Evolutionary conservation across 2,113 vertebrate species (phyloP).

Genomic region (Ondatra zibethicus): DNA sequence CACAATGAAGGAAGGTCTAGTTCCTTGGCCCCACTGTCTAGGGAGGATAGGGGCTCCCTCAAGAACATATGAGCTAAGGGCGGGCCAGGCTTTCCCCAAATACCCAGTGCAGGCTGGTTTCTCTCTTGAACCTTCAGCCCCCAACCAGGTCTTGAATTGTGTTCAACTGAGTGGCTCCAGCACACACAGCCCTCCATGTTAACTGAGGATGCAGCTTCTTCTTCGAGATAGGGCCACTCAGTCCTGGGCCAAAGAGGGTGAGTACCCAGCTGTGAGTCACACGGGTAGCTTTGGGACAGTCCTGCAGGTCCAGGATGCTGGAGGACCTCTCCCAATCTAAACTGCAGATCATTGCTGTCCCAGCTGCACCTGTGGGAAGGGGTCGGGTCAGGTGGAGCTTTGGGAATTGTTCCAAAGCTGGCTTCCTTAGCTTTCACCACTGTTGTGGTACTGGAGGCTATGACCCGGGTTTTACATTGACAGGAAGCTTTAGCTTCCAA

Average conservation of each 20-base stretch:
- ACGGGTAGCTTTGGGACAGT: neutral
- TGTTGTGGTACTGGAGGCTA: neutral
- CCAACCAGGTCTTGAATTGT: neutral
- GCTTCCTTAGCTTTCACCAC: neutral
- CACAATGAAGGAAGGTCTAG: neutral
- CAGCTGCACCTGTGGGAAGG: conserved; percentile 61
- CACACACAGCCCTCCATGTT: neutral
- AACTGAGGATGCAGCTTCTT: neutral
- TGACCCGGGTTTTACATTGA: neutral
- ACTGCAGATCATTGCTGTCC: conserved; percentile 53
- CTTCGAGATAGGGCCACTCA: conserved; percentile 60
- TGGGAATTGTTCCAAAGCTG: neutral
- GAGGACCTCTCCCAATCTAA: neutral
- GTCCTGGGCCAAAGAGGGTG: conserved; percentile 43
- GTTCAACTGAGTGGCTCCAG: neutral
- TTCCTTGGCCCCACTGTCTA: neutral
- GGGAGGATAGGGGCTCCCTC: conserved; percentile 25
- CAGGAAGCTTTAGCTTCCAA: conserved; percentile 24
- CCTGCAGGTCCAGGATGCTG: neutral
- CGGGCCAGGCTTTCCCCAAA: neutral
- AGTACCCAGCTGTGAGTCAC: neutral
- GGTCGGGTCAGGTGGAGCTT: neutral
- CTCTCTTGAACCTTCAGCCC: conserved; percentile 29
- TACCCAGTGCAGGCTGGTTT: neutral
- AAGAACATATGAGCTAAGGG: neutral